Conservation (phyloP, 2,797 vertebrate species). For the Betta splendens region DNA sequence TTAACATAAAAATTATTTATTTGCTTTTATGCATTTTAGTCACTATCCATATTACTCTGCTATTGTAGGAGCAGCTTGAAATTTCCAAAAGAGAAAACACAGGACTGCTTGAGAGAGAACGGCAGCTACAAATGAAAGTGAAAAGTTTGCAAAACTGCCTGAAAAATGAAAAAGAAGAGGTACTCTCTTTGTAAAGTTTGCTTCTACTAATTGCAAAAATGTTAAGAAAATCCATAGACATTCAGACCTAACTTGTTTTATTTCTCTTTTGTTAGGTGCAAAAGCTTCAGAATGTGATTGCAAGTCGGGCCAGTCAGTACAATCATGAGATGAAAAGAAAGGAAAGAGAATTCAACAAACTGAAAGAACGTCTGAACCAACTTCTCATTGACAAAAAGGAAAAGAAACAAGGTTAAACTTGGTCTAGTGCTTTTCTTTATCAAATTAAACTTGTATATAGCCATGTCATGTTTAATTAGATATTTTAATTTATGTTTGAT, state of each 20-base stretch:
- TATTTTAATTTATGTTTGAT: constrained; percentile 6
- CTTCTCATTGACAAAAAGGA: constrained; percentile 94
- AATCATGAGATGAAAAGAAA: constrained; percentile 98
- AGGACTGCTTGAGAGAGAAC: constrained; percentile 90
- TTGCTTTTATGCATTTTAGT: background rate
- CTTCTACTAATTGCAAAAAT: background rate
- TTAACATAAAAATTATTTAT: background rate
- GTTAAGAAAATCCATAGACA: background rate
- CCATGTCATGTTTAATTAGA: background rate
- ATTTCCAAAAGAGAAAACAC: constrained; percentile 88
- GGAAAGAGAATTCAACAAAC: constrained; percentile 93
- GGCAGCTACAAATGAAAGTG: constrained; percentile 90
- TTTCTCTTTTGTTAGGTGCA: constrained; percentile 83
- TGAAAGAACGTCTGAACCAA: constrained; percentile 94
- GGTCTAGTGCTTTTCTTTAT: background rate
- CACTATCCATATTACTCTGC: background rate
- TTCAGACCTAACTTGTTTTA: background rate
- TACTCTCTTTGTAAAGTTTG: constrained; percentile 50
- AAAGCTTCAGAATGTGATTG: constrained; percentile 92
- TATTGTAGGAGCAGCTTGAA: constrained; percentile 90
- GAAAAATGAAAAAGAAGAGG: constrained; percentile 98
- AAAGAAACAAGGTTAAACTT: constrained; percentile 87
- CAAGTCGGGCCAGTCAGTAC: constrained; percentile 94
- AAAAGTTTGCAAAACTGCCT: constrained; percentile 90
- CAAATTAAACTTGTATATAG: background rate